Evolutionary conservation across 2,113 vertebrate species (phyloP).

Genomic region (Heterochromis multidens): DNA sequence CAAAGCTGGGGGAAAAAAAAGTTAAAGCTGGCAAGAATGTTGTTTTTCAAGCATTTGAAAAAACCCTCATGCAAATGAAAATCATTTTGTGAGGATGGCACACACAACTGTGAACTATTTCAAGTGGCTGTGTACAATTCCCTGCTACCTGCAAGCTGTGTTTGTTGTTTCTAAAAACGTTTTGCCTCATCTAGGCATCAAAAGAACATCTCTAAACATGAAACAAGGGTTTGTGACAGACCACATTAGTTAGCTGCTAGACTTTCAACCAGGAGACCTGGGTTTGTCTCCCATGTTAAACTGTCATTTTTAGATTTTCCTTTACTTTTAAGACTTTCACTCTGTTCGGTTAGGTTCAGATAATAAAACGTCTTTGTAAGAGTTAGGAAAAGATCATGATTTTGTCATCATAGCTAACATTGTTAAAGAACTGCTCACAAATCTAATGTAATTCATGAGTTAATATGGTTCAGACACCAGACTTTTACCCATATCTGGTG

Average conservation of each 20-base stretch:
- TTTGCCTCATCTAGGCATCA: not conserved
- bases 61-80: not conserved
- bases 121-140: not conserved
- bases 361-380: not conserved
- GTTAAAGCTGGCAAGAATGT: not conserved
- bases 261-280: not conserved
- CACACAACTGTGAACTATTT: not conserved
- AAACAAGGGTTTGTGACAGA: not conserved
- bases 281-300: not conserved
- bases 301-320: not conserved
- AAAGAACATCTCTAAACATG: not conserved
- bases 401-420: not conserved
- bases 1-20: not conserved
- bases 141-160: not conserved
- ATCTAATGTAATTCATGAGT: not conserved
- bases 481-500: not conserved
- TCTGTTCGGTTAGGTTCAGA: not conserved
- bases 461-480: not conserved
- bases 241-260: not conserved
- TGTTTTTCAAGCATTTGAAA: not conserved
- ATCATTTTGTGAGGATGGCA: not conserved
- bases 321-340: not conserved
- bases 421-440: not conserved
- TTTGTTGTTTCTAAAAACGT: not conserved
- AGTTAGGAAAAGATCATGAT: not conserved